A percentile compares a stretch with the other conserved stretches of the same genome.
phyloP scores from a whole-genome alignment of 2,888 invertebrate species.

The Meghimatium bilineatum region DNA sequence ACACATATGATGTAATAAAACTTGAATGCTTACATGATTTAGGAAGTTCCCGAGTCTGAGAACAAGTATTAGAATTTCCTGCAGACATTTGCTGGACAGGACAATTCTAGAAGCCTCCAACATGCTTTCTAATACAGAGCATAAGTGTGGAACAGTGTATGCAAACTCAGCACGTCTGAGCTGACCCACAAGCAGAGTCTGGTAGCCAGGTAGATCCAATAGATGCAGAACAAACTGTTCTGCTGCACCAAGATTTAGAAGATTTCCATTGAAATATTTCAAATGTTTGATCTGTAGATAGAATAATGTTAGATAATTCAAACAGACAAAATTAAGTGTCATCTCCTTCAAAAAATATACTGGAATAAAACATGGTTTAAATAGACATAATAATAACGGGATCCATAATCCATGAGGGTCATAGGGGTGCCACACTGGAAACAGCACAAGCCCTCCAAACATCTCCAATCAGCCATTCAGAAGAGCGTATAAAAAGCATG shows the following conservation, averaged over 20 bases:
- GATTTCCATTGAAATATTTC: slow-evolving; percentile 72
- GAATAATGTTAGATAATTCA: not conserved
- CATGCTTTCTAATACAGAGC: slow-evolving; percentile 61
- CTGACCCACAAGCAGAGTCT: slow-evolving; percentile 76
- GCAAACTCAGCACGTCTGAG: slow-evolving; percentile 76
- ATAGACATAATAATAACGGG: too few relatives aligned
- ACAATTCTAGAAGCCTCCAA: slow-evolving; percentile 60
- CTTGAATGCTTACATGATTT: slow-evolving; percentile 71
- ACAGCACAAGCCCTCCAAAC: too few relatives aligned
- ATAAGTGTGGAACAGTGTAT: slow-evolving; percentile 59
- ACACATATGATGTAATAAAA: too few relatives aligned
- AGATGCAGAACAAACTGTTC: slow-evolving; percentile 78
- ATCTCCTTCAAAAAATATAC: too few relatives aligned
- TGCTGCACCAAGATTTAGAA: slow-evolving; percentile 76
- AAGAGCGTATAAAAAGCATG: too few relatives aligned
- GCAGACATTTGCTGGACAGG: slow-evolving; percentile 62
- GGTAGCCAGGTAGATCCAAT: slow-evolving; percentile 75
- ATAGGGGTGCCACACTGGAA: too few relatives aligned
- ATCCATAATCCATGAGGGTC: too few relatives aligned
- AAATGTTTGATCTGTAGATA: slow-evolving; percentile 74
- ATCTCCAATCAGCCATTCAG: too few relatives aligned
- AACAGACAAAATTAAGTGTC: too few relatives aligned
- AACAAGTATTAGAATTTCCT: slow-evolving; percentile 69
- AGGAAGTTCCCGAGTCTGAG: slow-evolving; percentile 75
- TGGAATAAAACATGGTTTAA: too few relatives aligned